phyloP scores from a whole-genome alignment of 2,797 vertebrate genomes.

The Crocodylus rhombifer region DNA sequence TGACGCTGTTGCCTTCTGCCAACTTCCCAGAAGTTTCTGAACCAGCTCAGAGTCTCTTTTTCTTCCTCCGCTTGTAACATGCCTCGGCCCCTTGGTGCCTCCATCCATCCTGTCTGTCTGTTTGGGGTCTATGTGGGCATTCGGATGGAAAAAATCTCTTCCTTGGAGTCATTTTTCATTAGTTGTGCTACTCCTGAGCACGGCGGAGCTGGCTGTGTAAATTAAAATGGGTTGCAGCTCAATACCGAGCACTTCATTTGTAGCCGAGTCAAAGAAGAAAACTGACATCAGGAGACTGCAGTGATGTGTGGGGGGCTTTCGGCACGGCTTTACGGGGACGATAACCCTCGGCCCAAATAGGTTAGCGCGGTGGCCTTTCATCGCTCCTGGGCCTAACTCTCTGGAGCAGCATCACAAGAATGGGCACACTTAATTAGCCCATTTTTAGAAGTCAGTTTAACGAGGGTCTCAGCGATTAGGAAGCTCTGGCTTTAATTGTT shows the following conservation, averaged over 20 bases:
- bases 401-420: constrained; percentile 60
- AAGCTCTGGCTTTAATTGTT: constrained; percentile 56
- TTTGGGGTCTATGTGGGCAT: constrained; percentile 13
- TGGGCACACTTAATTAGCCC: constrained; percentile 72
- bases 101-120: constrained; percentile 15
- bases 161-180: constrained; percentile 74
- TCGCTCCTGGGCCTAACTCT: constrained; percentile 63
- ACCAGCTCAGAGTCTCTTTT: neutral
- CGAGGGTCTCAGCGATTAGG: constrained; percentile 19
- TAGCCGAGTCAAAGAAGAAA: constrained; percentile 73
- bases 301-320: constrained; percentile 67
- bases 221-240: constrained; percentile 74
- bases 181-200: constrained; percentile 56
- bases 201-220: constrained; percentile 62
- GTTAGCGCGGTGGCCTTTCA: constrained; percentile 55
- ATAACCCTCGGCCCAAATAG: constrained; percentile 69
- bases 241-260: constrained; percentile 74
- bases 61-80: neutral
- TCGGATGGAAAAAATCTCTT: constrained; percentile 63
- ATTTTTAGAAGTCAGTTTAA: constrained; percentile 66
- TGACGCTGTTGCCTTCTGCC: too few species aligned
- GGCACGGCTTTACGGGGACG: constrained; percentile 64
- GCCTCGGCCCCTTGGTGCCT: constrained; percentile 13
- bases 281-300: constrained; percentile 76
- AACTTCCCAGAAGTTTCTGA: neutral